These are phyloP conservation scores for Argentina silus DNA, from an alignment of 2,797 vertebrate genomes.

Conservation along the genomic window DNA sequence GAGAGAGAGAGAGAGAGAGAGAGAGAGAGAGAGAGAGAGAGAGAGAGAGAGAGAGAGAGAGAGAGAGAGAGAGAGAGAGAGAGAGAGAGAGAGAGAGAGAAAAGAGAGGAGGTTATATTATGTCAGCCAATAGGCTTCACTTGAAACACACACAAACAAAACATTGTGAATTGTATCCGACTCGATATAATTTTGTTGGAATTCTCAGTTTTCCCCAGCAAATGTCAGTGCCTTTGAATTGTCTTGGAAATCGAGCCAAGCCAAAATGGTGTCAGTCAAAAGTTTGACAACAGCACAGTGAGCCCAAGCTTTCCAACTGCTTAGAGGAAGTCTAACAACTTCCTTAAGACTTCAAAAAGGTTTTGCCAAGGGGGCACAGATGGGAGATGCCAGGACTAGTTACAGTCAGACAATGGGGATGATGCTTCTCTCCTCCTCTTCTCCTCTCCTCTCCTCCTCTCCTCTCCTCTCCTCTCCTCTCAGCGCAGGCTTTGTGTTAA, in stretches of 20 bases:
- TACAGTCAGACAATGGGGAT: constrained; percentile 54
- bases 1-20: constrained; percentile 17
- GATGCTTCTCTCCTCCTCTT: constrained; percentile 39
- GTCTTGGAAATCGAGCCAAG: constrained; percentile 6
- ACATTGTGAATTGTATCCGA: neutral
- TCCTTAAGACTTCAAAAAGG: constrained; percentile 71
- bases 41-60: constrained; percentile 7
- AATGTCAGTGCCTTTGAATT: neutral
- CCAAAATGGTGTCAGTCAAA: constrained; percentile 18
- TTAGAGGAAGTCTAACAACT: constrained; percentile 45
- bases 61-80: neutral
- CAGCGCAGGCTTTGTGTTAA: constrained; percentile 43
- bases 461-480: constrained; percentile 46
- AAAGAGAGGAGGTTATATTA: constrained; percentile 6
- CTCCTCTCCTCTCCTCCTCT: constrained; percentile 48
- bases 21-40: constrained; percentile 21
- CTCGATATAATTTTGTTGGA: neutral
- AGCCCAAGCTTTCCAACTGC: constrained; percentile 36
- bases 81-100: neutral
- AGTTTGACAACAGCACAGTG: constrained; percentile 47
- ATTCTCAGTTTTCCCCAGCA: neutral
- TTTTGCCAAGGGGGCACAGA: constrained; percentile 66
- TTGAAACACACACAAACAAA: neutral
- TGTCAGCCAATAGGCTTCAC: constrained; percentile 14
- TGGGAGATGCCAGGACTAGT: constrained; percentile 65